Evolutionary conservation across 2,888 invertebrate species (phyloP).

Genomic region (Congeria kusceri): DNA sequence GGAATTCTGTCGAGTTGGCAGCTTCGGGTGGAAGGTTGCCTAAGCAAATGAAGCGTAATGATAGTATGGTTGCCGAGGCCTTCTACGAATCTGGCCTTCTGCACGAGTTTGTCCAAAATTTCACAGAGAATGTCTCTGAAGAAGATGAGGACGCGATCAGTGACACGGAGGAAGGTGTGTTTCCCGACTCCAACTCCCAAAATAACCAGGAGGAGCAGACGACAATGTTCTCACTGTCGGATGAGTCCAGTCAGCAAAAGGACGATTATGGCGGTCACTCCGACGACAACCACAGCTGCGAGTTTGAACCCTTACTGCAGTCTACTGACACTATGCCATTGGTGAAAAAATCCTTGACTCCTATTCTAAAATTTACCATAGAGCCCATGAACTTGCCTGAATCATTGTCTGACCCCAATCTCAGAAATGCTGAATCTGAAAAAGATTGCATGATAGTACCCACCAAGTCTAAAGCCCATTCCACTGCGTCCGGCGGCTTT

Average conservation of each 20-base stretch:
- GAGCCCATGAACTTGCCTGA: conserved; percentile 10
- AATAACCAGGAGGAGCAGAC: background rate
- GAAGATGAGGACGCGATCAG: conserved; percentile 31
- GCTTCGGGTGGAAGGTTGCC: background rate
- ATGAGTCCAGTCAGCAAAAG: background rate
- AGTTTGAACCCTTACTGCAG: conserved; percentile 36
- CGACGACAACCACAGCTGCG: conserved; percentile 9
- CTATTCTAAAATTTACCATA: conserved; percentile 31
- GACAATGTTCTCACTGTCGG: conserved; percentile 8
- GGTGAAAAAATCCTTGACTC: conserved; percentile 6
- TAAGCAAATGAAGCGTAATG: conserved; percentile 64
- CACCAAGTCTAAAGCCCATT: conserved; percentile 13
- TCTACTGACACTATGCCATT: background rate
- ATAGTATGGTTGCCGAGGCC: conserved; percentile 78
- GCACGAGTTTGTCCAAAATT: conserved; percentile 76
- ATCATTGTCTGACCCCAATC: background rate
- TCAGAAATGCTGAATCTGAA: background rate
- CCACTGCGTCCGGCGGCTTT: conserved; percentile 43
- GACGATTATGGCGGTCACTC: conserved; percentile 6
- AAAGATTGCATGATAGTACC: background rate
- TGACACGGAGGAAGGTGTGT: background rate
- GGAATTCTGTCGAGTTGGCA: background rate
- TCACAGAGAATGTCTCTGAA: conserved; percentile 55
- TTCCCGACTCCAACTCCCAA: background rate
- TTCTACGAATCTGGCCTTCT: conserved; percentile 77